Percentiles rank a stretch among this genome's conserved stretches.
Conservation (phyloP, 2,888 invertebrate genomes). For the Agelastica alni region DNA sequence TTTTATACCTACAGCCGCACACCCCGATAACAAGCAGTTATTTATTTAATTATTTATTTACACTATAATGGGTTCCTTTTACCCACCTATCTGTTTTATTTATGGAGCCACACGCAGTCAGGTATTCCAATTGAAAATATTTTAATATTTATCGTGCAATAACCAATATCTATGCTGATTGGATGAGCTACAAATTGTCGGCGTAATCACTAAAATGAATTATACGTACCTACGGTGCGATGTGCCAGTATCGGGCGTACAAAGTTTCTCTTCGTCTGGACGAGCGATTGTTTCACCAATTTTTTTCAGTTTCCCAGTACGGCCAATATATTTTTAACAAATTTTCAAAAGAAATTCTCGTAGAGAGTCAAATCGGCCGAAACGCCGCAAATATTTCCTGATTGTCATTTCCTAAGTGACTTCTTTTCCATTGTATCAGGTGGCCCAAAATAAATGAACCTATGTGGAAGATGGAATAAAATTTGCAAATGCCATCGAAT, state of each 20-base stretch:
- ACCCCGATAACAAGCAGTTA: conserved; percentile 59
- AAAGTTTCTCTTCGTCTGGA: neutral
- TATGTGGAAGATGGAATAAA: too few species aligned
- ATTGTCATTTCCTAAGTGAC: too few species aligned
- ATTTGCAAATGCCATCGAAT: too few species aligned
- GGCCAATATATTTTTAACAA: too few species aligned
- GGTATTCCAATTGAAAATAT: conserved; percentile 53
- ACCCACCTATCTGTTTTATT: conserved; percentile 57
- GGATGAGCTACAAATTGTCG: conserved; percentile 34
- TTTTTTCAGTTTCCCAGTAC: too few species aligned
- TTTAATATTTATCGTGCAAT: conserved; percentile 53
- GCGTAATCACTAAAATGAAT: conserved; percentile 32
- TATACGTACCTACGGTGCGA: conserved; percentile 14
- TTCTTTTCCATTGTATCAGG: too few species aligned
- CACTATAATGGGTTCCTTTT: conserved; percentile 59
- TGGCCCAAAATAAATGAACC: too few species aligned
- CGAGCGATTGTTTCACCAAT: neutral
- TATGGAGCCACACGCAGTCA: conserved; percentile 58
- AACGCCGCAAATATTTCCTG: too few species aligned
- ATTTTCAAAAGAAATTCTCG: too few species aligned
- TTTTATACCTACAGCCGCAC: conserved; percentile 46
- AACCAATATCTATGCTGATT: conserved; percentile 56
- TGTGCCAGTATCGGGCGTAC: neutral
- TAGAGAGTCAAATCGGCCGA: too few species aligned
- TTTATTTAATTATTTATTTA: conserved; percentile 61